These are phyloP conservation scores for Falco naumanni DNA, from an alignment of 2,797 vertebrate genomes.

Conservation along the genomic window DNA sequence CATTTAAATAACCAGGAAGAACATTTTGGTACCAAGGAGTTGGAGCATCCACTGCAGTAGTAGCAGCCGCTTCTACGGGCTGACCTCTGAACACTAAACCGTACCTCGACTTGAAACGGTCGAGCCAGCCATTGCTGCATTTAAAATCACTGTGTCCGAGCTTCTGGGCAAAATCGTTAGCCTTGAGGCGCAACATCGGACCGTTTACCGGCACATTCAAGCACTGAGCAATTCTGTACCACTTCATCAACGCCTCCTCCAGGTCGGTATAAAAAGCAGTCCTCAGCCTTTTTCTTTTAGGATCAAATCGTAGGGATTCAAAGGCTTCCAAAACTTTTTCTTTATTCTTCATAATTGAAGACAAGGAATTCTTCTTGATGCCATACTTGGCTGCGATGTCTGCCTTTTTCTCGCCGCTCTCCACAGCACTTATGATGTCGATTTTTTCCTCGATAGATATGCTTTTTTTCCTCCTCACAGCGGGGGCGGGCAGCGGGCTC, in stretches of 20 bases:
- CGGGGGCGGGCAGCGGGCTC: not conserved
- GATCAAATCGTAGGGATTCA: slow-evolving; percentile 74
- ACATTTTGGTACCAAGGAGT: slow-evolving; percentile 61
- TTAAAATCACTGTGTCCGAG: slow-evolving; percentile 78
- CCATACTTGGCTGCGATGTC: slow-evolving; percentile 76
- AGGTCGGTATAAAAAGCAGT: slow-evolving; percentile 74
- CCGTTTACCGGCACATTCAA: slow-evolving; percentile 74
- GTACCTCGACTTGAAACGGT: slow-evolving; percentile 79
- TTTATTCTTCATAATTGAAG: slow-evolving; percentile 80
- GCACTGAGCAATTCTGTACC: slow-evolving; percentile 75
- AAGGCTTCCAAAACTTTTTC: slow-evolving; percentile 78
- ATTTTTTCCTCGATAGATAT: slow-evolving; percentile 78
- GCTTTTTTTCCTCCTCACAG: slow-evolving; percentile 75
- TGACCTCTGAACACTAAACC: slow-evolving; percentile 75
- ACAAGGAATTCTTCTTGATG: slow-evolving; percentile 79
- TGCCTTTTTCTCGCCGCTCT: slow-evolving; percentile 76
- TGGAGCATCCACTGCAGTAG: not conserved
- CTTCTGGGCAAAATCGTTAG: slow-evolving; percentile 78
- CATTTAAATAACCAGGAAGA: slow-evolving; percentile 67
- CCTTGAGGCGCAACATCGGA: slow-evolving; percentile 75
- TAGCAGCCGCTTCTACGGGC: slow-evolving; percentile 29
- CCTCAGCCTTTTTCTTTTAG: slow-evolving; percentile 76
- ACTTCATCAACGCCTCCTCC: slow-evolving; percentile 76
- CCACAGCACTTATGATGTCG: slow-evolving; percentile 76
- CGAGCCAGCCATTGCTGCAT: slow-evolving; percentile 80